Base-by-base conservation (phyloP, 2,888 invertebrate genomes). In the Pseudoips prasinana region DNA sequence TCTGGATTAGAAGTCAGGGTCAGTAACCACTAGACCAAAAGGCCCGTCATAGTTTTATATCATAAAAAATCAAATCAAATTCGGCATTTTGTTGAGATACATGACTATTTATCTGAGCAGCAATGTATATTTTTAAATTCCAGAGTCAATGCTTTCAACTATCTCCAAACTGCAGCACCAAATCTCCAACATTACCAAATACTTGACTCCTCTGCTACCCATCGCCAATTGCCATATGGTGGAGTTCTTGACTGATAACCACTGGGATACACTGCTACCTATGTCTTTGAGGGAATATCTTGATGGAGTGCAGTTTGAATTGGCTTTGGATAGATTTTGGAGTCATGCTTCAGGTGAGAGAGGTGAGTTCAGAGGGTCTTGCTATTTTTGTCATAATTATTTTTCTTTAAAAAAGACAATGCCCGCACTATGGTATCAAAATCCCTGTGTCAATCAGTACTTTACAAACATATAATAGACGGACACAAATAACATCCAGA, bases 171-270 rank as follows among this genome's bases (percentile, higher is more conserved):
- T 87, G 0, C 61, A 49, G 4, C 45, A 64, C 25, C 80, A 89
- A 28, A 66, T 92, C 11, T 90, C 92, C 33, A 64, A 73, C 1
- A 74, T 92, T 7, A 64, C 91, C 0, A 58, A 70, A 7, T 94
- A 90, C 71, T 69, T 95, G 9, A 76, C 88, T 9, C 91, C 92
- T 0, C 78, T 92, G 23, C 73, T 92, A 42, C 87, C 91, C 0
- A 73, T 96, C 14, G 90, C 92, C 0, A 94, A 95, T 69, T 93
- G 94, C 50, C 96, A 96, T 67, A 93, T 95, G 91, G 95, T 87
- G 0, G 86, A 87, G 40, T 85, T 85, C 36, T 50, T 95, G 25
- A 93, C 93, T 0, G 82, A 92, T 6, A 78, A 91, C 25, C 90
- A 93, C 34, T 95, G 94, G 93, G 68, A 90, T 0, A 88, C 57